Evolutionary conservation across 1,140 invertebrate species (phyloP).

Genomic region (Camponotus vicinus): DNA sequence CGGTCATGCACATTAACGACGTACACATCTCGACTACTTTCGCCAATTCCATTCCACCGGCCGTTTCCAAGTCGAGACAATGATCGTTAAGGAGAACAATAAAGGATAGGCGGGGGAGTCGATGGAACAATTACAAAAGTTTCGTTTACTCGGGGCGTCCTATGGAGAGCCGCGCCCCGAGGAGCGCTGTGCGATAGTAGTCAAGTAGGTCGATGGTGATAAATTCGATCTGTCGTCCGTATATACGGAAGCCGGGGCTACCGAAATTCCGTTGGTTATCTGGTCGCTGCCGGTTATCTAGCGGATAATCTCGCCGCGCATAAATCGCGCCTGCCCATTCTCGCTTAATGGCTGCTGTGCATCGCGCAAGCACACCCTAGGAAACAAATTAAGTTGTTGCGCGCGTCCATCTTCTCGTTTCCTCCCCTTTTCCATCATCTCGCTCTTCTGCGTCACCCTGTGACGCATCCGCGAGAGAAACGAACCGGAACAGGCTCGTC

Average conservation of each 20-base stretch:
- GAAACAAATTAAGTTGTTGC: conserved; percentile 81
- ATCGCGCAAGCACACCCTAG: conserved; percentile 62
- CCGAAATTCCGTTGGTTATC: conserved; percentile 74
- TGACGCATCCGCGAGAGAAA: conserved; percentile 65
- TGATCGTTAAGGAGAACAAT: conserved; percentile 43
- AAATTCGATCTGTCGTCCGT: conserved; percentile 78
- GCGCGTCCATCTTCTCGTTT: conserved; percentile 13
- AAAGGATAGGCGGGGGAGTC: conserved; percentile 4
- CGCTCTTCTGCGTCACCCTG: conserved; percentile 36
- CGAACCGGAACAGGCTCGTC: conserved; percentile 57
- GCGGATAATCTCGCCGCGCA: conserved; percentile 80
- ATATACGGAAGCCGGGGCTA: conserved; percentile 18
- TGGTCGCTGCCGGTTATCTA: conserved; percentile 77
- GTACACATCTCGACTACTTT: conserved; percentile 7
- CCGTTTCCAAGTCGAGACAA: conserved; percentile 50
- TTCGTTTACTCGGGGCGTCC: conserved; percentile 71
- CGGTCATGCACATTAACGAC: neutral
- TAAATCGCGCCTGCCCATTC: conserved; percentile 79
- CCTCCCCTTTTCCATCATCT: neutral
- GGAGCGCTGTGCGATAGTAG: conserved; percentile 28
- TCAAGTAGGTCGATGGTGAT: conserved; percentile 82
- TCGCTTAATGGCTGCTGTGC: conserved; percentile 71
- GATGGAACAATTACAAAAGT: conserved; percentile 81
- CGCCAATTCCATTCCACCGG: neutral
- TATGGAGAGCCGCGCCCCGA: conserved; percentile 42